Base-by-base conservation (phyloP, 92 coral and sea anemone genomes). In the Epizoanthus rinbou region DNA sequence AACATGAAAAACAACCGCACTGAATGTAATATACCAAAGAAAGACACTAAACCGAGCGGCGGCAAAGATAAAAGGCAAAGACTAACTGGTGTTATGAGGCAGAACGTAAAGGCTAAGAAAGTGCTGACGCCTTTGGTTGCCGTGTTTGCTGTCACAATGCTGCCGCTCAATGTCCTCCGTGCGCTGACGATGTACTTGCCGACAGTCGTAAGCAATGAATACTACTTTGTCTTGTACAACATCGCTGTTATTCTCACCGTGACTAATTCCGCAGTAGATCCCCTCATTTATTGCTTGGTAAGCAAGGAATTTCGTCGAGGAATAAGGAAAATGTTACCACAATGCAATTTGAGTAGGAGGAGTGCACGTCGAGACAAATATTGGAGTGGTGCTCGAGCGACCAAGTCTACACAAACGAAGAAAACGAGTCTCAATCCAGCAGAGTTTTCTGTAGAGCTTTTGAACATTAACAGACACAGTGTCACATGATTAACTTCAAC, bases 251-350 rank as follows among this genome's bases (percentile, higher is more conserved):
- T 90, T 31, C 63, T 87, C 52, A 82, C 88, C 17, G 75, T 66
- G 18, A 45, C 83, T 3, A 90, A 90, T 56, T 90, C 93, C 6
- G 88, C 93, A 1, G 62, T 73, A 3, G 87, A 89, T 19, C 93
- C 93, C 9, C 6, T 89, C 5, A 76, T 89, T 41, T 90, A 90
- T 57, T 82, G 82, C 25, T 37, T 90, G 14, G 90, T 83, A 28
- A 90, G 93, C 69, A 66, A 58, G 35, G 93, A 90, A 8, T 90
- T 90, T 60, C 67, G 93, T 17, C 83, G 72, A 4, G 93, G 91
- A 15, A 86, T 89, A 35, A 66, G 54, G 15, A 50, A 50, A 50
- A 50, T 50, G 0, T 50, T 50, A 15, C 54, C 54, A 50, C 7
- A 10, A 50, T 50, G 54, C 54, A 50, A 50, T 9, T 9, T n/a